Evolutionary conservation across 2,888 invertebrate species (phyloP).

Genomic region (Tipula confusa): DNA sequence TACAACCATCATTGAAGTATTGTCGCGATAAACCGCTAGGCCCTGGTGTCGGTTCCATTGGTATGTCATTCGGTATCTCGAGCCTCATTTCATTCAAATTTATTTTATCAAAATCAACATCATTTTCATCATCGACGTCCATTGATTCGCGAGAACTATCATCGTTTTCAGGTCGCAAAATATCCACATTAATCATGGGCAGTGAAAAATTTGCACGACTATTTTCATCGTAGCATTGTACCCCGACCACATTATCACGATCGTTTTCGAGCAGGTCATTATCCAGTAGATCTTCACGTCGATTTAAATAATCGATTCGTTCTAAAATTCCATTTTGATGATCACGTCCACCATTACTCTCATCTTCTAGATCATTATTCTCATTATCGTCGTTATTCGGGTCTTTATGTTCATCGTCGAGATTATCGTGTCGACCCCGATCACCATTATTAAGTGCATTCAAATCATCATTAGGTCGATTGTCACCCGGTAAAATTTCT

Average conservation of each 20-base stretch:
- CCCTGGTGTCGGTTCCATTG: slow-evolving; percentile 20
- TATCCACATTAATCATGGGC: slow-evolving; percentile 32
- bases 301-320: slow-evolving; percentile 34
- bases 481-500: slow-evolving; percentile 31
- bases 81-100: slow-evolving; percentile 33
- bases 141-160: slow-evolving; percentile 37
- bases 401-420: slow-evolving; percentile 14
- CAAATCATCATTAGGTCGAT: slow-evolving; percentile 34
- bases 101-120: slow-evolving; percentile 32
- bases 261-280: slow-evolving; percentile 32
- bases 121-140: slow-evolving; percentile 36
- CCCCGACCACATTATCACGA: slow-evolving; percentile 29
- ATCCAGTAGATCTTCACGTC: slow-evolving; percentile 32
- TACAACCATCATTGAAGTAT: slow-evolving; percentile 26
- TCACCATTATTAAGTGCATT: slow-evolving; percentile 32
- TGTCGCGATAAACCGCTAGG: slow-evolving; percentile 3
- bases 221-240: slow-evolving; percentile 33
- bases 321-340: slow-evolving; percentile 34
- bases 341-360: slow-evolving; percentile 29
- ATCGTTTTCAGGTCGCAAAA: slow-evolving; percentile 36
- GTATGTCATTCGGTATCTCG: slow-evolving; percentile 27
- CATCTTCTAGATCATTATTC: slow-evolving; percentile 34
- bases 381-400: slow-evolving; percentile 30
- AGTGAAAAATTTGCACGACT: slow-evolving; percentile 33
- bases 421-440: background rate